Evolutionary conservation across 2,888 invertebrate species (phyloP), one percentile per base, ranked within the genome.

Genomic region (Bellardia bayeri): DNA sequence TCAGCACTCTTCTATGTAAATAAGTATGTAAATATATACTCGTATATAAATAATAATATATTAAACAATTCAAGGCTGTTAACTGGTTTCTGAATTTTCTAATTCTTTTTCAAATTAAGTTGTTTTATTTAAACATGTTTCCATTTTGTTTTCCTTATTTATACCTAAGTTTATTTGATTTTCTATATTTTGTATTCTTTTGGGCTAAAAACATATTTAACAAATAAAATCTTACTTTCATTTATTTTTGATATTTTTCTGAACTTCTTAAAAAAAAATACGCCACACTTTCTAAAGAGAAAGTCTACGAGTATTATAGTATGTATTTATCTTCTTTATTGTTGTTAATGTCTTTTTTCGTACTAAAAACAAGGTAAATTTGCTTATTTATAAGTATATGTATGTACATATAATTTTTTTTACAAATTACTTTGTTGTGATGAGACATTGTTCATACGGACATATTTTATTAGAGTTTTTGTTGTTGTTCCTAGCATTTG

Each of bases 191-290:
- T 56, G 16, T 23, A 23, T 23, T 56, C 8, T 56, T 56, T 8
- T 23, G 9, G 40, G 7, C 56, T 58, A 45, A 11, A 45, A 45
- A 45, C 11, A 13, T 11, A 51, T 51, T n/a, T 51, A 88, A 51
- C n/a, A 88, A 88, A 88, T 90, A 89, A 42, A 71, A 78, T n/a
- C 33, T 72, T 74, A 74, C 72, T 85, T 79, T 74, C 79, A 68
- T 75, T 79, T 23, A 1, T 54, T 40, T 45, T 66, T n/a, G 23
- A 56, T 66, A 54, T 85, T 56, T 61, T 79, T 13, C 68, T 40
- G 72, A 66, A 79, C 74, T 80, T 83, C 76, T 79, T 69, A 33
- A 86, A 69, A 86, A 69, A 64, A 42, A 54, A 56, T 51, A 30
- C 37, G 51, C 56, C 40, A 63, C 16, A 86, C 86, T 86, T 86